Evolutionary conservation across 37 sponge, comb jelly and placozoan species (phyloP).

Genomic region (Bolinopsis microptera): DNA sequence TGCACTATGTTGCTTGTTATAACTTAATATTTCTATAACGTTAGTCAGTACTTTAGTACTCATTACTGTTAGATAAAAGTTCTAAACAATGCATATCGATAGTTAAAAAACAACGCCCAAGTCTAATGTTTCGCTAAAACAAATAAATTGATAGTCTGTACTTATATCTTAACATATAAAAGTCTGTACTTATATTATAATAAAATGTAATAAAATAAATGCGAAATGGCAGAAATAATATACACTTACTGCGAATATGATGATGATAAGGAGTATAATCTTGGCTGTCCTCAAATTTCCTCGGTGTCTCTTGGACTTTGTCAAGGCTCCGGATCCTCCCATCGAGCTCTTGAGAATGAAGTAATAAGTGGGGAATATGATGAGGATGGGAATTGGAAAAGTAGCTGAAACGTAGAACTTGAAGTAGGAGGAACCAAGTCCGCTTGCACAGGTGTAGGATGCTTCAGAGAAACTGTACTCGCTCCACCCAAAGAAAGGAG

Average conservation of each 20-base stretch:
- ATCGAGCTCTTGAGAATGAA: constrained; percentile 47
- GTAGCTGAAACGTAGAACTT: constrained; percentile 40
- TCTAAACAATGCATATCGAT: too few species aligned
- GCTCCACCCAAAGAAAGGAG: constrained; percentile 48
- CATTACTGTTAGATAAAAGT: too few species aligned
- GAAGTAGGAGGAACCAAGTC: constrained; percentile 46
- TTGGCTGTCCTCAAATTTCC: constrained; percentile 57
- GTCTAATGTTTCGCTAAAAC: too few species aligned
- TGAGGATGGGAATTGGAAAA: constrained; percentile 51
- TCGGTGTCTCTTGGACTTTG: constrained; percentile 44
- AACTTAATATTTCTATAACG: too few species aligned
- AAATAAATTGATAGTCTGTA: too few species aligned
- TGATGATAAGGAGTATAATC: constrained; percentile 51
- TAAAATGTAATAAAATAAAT: too few species aligned
- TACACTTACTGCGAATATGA: constrained; percentile 51
- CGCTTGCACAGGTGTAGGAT: constrained; percentile 26
- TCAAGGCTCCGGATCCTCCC: neutral
- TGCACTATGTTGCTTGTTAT: too few species aligned
- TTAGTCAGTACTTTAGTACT: too few species aligned
- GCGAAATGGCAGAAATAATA: too few species aligned
- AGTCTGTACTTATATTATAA: too few species aligned
- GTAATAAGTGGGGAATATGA: constrained; percentile 64
- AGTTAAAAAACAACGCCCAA: too few species aligned
- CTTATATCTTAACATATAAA: too few species aligned
- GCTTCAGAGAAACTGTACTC: constrained; percentile 37